phyloP scores from a whole-genome alignment of 2,888 invertebrate genomes.

The Rhodophaea formosa region DNA sequence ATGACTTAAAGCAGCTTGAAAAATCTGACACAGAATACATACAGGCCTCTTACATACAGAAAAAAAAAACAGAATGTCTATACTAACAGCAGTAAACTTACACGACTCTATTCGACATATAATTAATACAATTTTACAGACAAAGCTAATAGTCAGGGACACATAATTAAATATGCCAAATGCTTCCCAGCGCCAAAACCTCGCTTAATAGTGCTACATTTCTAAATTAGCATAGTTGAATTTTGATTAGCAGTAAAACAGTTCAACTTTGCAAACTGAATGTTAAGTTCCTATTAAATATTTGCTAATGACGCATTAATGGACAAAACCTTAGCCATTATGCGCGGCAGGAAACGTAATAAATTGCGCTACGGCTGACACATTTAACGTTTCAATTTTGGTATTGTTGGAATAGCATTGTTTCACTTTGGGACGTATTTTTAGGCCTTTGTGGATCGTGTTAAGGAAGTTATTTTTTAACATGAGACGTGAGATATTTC shows the following conservation, averaged over 20 bases:
- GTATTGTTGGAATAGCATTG: slow-evolving; percentile 6
- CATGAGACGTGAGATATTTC: no score
- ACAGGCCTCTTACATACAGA: no score
- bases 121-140: neutral
- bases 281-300: slow-evolving; percentile 55
- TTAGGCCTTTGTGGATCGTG: neutral
- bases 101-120: no score
- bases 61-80: no score
- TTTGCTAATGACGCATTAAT: slow-evolving; percentile 60
- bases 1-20: no score
- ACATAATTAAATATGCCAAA: slow-evolving; percentile 41
- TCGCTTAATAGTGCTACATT: slow-evolving; percentile 56
- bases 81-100: no score
- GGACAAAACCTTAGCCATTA: slow-evolving; percentile 64
- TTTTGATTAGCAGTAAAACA: slow-evolving; percentile 73
- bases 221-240: slow-evolving; percentile 71
- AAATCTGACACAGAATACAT: no score
- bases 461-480: neutral
- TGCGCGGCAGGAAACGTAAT: slow-evolving; percentile 47
- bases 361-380: slow-evolving; percentile 34
- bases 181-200: slow-evolving; percentile 34
- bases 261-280: slow-evolving; percentile 49
- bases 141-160: slow-evolving; percentile 1
- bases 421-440: slow-evolving; percentile 5
- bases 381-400: slow-evolving; percentile 19